A percentile compares a stretch with the other conserved stretches of the same genome.
These are phyloP conservation scores for Aphis gossypii DNA, from an alignment of 1,140 invertebrate genomes.

Conservation along the genomic window DNA sequence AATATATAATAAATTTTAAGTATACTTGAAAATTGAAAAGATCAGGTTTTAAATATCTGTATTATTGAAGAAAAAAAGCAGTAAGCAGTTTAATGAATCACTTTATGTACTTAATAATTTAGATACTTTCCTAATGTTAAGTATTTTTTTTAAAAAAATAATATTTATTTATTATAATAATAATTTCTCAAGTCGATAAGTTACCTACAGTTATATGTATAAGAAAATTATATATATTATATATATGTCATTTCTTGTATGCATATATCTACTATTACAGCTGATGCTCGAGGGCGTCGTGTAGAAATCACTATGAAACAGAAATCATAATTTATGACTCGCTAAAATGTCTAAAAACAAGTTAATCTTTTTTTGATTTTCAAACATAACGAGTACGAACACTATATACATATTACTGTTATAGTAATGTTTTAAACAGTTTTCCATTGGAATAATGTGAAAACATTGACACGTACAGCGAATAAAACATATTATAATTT, in stretches of 20 bases:
- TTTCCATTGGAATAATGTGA: background rate
- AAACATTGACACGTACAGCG: background rate
- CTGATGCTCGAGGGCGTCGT: slow-evolving; percentile 11
- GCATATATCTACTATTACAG: background rate
- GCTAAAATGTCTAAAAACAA: slow-evolving; percentile 38
- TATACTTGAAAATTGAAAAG: background rate
- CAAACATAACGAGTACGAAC: background rate
- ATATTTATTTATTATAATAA: background rate
- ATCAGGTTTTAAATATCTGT: background rate
- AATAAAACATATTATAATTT: background rate
- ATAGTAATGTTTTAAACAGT: background rate
- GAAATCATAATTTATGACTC: slow-evolving; percentile 36
- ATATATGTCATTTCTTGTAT: background rate
- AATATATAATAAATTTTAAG: no score
- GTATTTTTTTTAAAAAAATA: background rate
- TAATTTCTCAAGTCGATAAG: background rate
- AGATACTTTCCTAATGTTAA: background rate
- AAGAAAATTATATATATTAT: background rate
- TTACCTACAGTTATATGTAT: background rate
- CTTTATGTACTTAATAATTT: background rate
- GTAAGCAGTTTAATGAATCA: background rate
- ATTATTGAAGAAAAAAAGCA: background rate
- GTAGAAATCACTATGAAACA: slow-evolving; percentile 17
- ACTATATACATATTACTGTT: background rate
- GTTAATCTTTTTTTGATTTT: slow-evolving; percentile 11